Evolutionary conservation across 2,113 vertebrate species (phyloP).

Genomic region (Pygoscelis antarcticus): DNA sequence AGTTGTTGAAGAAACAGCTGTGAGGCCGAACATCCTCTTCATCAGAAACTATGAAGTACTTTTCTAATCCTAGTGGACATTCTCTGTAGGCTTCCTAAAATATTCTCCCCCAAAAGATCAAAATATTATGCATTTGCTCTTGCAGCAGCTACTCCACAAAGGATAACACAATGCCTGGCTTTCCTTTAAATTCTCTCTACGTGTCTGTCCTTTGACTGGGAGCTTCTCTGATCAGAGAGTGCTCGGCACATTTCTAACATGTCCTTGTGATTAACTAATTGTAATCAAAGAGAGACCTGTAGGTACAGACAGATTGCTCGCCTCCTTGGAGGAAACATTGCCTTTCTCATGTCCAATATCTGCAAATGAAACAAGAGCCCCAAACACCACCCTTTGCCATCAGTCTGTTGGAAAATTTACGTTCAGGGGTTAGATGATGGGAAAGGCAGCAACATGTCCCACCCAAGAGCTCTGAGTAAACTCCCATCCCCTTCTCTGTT

Average conservation of each 20-base stretch:
- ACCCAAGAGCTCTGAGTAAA: background rate
- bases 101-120: background rate
- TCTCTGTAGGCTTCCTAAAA: background rate
- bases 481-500: background rate
- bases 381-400: background rate
- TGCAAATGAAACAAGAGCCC: background rate
- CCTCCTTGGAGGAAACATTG: background rate
- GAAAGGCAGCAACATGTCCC: background rate
- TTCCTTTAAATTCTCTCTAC: background rate
- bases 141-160: background rate
- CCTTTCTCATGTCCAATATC: background rate
- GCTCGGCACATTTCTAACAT: background rate
- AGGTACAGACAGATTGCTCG: background rate
- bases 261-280: background rate
- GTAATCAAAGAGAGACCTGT: background rate
- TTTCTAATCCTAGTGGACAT: background rate
- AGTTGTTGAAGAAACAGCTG: background rate
- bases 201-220: background rate
- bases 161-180: background rate
- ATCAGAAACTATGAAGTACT: background rate
- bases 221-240: background rate
- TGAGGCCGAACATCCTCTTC: fast-evolving
- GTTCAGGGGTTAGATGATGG: background rate
- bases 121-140: background rate
- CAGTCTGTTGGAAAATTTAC: background rate